Evolutionary conservation across 1,140 invertebrate genomes (phyloP), one percentile per base, ranked within the genome.

Genomic region (Bicyclus anynana): DNA sequence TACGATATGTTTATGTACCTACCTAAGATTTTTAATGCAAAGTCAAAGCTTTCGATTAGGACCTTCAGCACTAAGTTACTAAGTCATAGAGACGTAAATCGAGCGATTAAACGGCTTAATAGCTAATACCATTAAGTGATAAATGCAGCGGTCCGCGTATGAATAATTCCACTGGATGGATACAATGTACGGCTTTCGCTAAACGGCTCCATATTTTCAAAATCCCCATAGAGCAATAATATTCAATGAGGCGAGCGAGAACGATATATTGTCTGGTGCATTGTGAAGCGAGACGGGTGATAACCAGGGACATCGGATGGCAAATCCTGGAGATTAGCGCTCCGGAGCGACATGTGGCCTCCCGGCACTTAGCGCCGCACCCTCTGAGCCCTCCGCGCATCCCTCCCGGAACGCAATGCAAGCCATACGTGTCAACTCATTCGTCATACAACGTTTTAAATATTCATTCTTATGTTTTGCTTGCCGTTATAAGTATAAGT

Each of bases 191-290:
- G 77, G 84, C 80, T 86, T 82, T 83, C 72, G 78, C 77, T 89
- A 89, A 86, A 87, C 82, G 84, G 78, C 76, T 89, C 80, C 88
- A 90, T 89, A 89, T 89, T 89, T 88, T 86, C 82, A 88, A 89
- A 86, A 89, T 90, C 87, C 77, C 78, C 74, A 84, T 86, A 88
- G 88, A 88, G 87, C 88, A 89, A 89, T 89, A 87, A 85, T 89
- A 90, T 89, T 89, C 88, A 87, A 89, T 87, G 80, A 84, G 75
- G 57, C 72, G 74, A 67, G 68, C 63, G 80, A 83, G 79, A 89
- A 61, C 65, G 77, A 72, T 65, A 63, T 80, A 84, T 71, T 62
- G 62, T 68, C 52, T 44, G 42, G 21, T 38, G 40, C 59, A 67
- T 27, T 65, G 57, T 57, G 26, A 70, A 89, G 65, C 14, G 73